Evolutionary conservation across 2,888 invertebrate genomes (phyloP).

Genomic region (Hypercompe scribonia): DNA sequence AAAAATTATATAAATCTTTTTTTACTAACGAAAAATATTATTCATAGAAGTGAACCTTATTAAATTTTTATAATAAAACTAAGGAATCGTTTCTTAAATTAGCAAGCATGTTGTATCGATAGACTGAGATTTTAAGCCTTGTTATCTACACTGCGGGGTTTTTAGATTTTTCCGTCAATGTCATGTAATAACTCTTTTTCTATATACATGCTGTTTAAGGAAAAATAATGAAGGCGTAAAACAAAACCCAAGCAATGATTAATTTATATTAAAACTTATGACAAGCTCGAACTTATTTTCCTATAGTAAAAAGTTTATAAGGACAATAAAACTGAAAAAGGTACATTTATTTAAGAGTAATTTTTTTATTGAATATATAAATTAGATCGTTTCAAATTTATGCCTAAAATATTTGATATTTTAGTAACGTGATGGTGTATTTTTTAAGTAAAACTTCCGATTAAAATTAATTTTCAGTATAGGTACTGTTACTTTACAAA

Average conservation of each 20-base stretch:
- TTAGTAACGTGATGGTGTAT: not conserved
- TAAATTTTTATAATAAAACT: no score
- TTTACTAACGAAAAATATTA: no score
- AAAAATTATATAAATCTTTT: no score
- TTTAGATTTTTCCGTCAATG: not conserved
- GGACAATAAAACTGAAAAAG: no score
- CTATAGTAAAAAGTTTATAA: no score
- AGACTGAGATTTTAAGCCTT: no score
- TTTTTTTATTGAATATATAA: not conserved
- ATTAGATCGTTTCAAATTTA: not conserved
- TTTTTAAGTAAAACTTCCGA: not conserved
- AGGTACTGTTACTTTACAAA: not conserved
- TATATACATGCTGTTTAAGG: not conserved
- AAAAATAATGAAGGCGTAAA: no score
- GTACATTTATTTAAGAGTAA: no score
- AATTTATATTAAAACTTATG: not conserved
- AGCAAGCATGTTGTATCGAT: no score
- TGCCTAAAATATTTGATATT: not conserved
- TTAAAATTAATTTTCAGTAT: not conserved
- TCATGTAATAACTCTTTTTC: not conserved
- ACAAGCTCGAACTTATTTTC: no score
- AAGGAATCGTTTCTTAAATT: no score
- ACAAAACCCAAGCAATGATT: not conserved
- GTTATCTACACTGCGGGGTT: not conserved
- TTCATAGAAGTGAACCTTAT: no score